Base-by-base conservation (phyloP, 2,113 vertebrate species). In the Tringa solitaria region DNA sequence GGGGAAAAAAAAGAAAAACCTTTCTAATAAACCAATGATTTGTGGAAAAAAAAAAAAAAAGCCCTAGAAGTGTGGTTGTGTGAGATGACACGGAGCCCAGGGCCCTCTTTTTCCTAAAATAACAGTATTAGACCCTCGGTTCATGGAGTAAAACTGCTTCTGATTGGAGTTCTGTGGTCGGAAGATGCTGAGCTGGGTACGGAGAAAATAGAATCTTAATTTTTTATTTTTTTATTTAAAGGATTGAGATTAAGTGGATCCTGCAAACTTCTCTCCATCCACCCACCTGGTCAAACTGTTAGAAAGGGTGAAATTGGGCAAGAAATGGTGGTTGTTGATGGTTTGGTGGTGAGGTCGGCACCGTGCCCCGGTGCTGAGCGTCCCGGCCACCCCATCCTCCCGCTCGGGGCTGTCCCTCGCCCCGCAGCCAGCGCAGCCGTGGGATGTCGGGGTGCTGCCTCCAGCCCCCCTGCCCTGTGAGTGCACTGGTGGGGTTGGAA, bases 21-120 rank as follows among this genome's bases (percentile, higher is more conserved):
- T 98, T 98, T 98, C 97, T 98, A 98, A 98, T 98, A 98, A 98
- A 98, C 96, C 97, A 96, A 95, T 95, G 95, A 97, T 98, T 97
- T 98, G 97, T 98, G 98, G 96, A 97, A 79, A 93, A 95, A 80
- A 30, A 53, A 10, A 80, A 53, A 2, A 33, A 37, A 59, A 50
- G 3, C 48, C 23, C 41, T 41, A 50, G 23, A 50, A 50, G 85
- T 65, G 82, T 95, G 91, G 43, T 64, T 37, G n/a, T 7, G 14
- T 63, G 68, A 14, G 43, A 8, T 37, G 69, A 39, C 9, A 17
- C 3, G 14, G 13, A 19, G 50, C 51, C 46, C 46, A 19, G 35
- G 78, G 35, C 73, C 37, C 1, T 19, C 17, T 59, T 37, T 54
- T 35, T n/a, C 65, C 80, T 76, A 30, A 69, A 72, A 33, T 37